These are phyloP conservation scores for Nymphalis polychloros DNA, from an alignment of 2,888 invertebrate genomes.

Conservation along the genomic window DNA sequence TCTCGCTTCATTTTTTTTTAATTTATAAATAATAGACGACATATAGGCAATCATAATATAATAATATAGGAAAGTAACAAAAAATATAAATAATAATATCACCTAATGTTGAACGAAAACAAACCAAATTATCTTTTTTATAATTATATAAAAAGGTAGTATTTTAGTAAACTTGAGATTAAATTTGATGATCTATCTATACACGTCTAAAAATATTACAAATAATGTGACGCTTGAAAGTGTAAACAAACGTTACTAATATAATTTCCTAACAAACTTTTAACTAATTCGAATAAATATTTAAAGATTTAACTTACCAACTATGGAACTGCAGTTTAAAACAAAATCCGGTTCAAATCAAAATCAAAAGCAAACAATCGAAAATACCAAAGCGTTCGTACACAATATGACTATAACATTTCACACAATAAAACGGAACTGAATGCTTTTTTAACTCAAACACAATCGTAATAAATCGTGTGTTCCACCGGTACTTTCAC, in stretches of 20 bases:
- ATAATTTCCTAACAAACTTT: neutral
- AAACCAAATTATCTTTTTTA: too few species aligned
- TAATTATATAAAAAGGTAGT: too few species aligned
- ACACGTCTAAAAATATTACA: neutral
- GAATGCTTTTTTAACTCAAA: conserved; percentile 55
- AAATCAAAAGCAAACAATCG: conserved; percentile 59
- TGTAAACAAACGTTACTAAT: conserved; percentile 6
- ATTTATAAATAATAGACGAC: too few species aligned
- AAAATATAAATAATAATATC: too few species aligned
- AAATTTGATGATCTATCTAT: too few species aligned
- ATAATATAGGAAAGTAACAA: too few species aligned
- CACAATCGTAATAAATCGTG: conserved; percentile 42
- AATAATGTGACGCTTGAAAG: too few species aligned
- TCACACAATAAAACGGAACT: conserved; percentile 65
- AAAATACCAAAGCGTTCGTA: conserved; percentile 67
- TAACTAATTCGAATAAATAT: conserved; percentile 3
- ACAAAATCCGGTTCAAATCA: conserved; percentile 57
- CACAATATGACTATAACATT: conserved; percentile 65
- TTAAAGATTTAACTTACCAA: conserved; percentile 35
- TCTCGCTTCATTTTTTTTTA: too few species aligned
- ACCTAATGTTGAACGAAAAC: too few species aligned
- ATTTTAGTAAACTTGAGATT: too few species aligned
- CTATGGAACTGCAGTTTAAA: conserved; percentile 35
- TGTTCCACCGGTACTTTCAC: conserved; percentile 49
- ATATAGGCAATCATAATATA: too few species aligned